Evolutionary conservation across 37 sponge, comb jelly and placozoan species (phyloP).

Genomic region (Aplysina aerophoba): DNA sequence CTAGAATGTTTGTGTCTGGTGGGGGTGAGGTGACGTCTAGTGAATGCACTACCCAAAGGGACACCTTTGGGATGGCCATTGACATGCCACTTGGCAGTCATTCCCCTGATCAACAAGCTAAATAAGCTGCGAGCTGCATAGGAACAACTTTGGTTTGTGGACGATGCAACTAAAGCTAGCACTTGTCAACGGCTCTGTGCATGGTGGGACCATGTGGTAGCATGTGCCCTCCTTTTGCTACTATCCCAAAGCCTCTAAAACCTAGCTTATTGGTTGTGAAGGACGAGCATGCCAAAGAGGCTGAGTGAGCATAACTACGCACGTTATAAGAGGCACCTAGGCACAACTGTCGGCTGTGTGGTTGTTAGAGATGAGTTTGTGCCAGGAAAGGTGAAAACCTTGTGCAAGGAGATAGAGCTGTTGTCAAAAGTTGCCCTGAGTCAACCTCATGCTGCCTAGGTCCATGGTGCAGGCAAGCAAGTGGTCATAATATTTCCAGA

Average conservation of each 20-base stretch:
- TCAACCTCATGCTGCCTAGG: too few species aligned
- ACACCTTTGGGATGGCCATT: conserved; percentile 54
- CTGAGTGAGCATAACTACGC: neutral
- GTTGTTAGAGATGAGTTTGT: neutral
- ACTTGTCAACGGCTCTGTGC: neutral
- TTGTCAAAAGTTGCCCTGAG: too few species aligned
- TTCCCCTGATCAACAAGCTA: conserved; percentile 38
- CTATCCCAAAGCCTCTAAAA: too few species aligned
- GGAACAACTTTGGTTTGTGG: conserved; percentile 8
- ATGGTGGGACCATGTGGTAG: neutral
- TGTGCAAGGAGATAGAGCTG: too few species aligned
- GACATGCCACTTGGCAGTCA: conserved; percentile 41
- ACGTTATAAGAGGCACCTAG: neutral
- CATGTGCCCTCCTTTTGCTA: neutral
- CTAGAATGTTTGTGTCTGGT: conserved; percentile 19
- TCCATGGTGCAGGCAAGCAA: too few species aligned
- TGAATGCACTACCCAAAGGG: conserved; percentile 56
- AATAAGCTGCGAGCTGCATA: neutral
- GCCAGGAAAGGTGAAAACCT: too few species aligned
- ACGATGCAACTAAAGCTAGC: conserved; percentile 4
- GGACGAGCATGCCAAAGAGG: neutral
- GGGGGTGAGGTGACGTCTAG: conserved; percentile 37
- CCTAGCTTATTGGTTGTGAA: neutral
- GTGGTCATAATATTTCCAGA: too few species aligned
- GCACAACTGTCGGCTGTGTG: neutral